Percentiles rank a stretch among this genome's conserved stretches.
Conservation (phyloP, 2,797 vertebrate species). For the Percopsis omiscomaycus region DNA sequence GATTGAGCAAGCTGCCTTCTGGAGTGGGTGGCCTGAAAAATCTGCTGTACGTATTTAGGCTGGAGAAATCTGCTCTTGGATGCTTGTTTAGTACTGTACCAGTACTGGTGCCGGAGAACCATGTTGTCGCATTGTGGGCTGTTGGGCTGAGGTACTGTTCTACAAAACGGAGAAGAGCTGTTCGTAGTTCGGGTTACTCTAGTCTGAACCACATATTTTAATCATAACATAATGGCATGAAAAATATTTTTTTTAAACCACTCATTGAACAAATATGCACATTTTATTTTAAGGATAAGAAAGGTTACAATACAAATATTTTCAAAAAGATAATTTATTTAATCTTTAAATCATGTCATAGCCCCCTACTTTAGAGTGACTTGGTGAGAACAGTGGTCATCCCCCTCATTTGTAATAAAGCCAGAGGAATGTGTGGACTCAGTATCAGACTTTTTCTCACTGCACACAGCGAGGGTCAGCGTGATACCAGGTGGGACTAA, state of each 20-base stretch:
- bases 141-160: neutral
- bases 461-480: constrained; percentile 59
- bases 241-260: no score
- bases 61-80: constrained; percentile 27
- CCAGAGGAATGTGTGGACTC: constrained; percentile 66
- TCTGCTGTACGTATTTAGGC: constrained; percentile 44
- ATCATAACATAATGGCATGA: no score
- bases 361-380: constrained; percentile 13
- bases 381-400: constrained; percentile 53
- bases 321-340: constrained; percentile 19
- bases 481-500: constrained; percentile 11
- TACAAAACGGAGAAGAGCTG: no score
- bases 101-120: neutral
- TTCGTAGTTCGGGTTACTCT: no score
- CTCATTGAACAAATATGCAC: no score
- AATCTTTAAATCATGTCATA: constrained; percentile 9
- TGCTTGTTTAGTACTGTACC: constrained; percentile 8
- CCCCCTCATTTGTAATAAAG: constrained; percentile 64
- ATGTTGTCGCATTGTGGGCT: constrained; percentile 2
- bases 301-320: no score
- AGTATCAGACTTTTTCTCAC: constrained; percentile 65
- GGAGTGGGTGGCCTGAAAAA: constrained; percentile 56
- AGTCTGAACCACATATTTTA: no score
- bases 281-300: no score
- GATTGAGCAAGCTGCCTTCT: constrained; percentile 65